Evolutionary conservation across 2,888 invertebrate species (phyloP), one percentile per base, ranked within the genome.

Genomic region (Salticus scenicus): DNA sequence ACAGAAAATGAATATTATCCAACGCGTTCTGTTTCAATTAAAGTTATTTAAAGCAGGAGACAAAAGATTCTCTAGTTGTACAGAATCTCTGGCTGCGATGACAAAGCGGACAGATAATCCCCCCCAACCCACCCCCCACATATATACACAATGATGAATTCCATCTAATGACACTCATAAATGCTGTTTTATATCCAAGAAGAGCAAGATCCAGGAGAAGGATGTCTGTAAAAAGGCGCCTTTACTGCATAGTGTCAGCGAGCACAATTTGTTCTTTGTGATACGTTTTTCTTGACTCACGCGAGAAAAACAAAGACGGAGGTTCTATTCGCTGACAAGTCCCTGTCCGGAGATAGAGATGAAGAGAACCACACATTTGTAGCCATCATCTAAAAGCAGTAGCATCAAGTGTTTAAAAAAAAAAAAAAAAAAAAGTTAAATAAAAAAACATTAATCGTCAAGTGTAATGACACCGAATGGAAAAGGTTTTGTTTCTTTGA

Each of bases 181-280:
- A 24, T 24, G 57, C 57, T 57, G 57, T 57, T 24, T 57, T 57
- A 57, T 57, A 24, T 17, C 24, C 57, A 24, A 5, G 24, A 57
- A 57, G 57, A 57, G 57, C 1, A 24, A 57, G 57, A 57, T 57
- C 24, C 24, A 4, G 24, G 17, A 57, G 42, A 24, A 57, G 57
- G 57, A 57, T 57, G 57, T 57, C 57, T 31, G 72, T 33, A n/a
- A 5, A 10, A n/a, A 57, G 64, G 31, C 63, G 70, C 70, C 75
- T 41, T 14, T 37, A n/a, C 63, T 83, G 76, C 30, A 27, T 28
- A 64, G 71, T 71, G 71, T 76, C 82, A 76, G 51, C 12, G 42
- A 8, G 33, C 76, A 84, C 83, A 84, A 84, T 71, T 84, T 84
- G 66, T 37, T 64, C 83, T 84, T 77, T 84, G 83, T 84, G 30